Evolutionary conservation across 2,888 invertebrate species (phyloP).

Genomic region (Mimumesa dahlbomi): DNA sequence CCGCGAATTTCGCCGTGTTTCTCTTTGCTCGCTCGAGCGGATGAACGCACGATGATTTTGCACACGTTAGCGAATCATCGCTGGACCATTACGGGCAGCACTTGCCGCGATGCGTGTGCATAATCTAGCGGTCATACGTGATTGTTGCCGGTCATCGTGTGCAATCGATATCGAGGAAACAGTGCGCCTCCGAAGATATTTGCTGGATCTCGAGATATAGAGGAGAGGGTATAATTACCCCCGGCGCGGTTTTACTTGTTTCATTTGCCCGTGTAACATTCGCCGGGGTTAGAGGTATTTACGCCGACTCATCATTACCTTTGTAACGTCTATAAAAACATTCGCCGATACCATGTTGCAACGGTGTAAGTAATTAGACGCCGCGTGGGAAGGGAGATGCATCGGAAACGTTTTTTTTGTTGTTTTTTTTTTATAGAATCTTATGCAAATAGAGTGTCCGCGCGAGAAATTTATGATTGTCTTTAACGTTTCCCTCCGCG

Average conservation of each 20-base stretch:
- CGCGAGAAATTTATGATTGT: not conserved
- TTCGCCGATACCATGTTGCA: conserved; percentile 37
- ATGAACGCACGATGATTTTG: conserved; percentile 41
- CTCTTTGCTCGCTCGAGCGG: conserved; percentile 4
- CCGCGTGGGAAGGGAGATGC: conserved; percentile 46
- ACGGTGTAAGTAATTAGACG: conserved; percentile 45
- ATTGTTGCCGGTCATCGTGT: conserved; percentile 53
- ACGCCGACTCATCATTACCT: conserved; percentile 59
- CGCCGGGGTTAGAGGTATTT: conserved; percentile 18
- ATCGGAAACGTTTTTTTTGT: conserved; percentile 12
- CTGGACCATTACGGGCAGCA: conserved; percentile 46
- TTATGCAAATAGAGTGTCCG: not conserved
- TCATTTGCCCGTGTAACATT: conserved; percentile 33
- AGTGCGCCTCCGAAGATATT: conserved; percentile 21
- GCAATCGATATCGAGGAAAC: conserved; percentile 55
- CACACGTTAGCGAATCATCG: conserved; percentile 60
- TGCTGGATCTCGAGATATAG: conserved; percentile 5
- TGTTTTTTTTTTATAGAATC: no score
- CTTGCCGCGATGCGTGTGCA: conserved; percentile 7
- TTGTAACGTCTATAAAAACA: conserved; percentile 44
- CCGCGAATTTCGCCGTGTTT: conserved; percentile 5
- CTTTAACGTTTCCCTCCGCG: no score
- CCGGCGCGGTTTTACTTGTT: conserved; percentile 39
- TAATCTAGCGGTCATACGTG: conserved; percentile 12
- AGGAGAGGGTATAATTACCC: conserved; percentile 49